phyloP scores from a whole-genome alignment of 2,797 vertebrate species.

The Molossus alvarezi region DNA sequence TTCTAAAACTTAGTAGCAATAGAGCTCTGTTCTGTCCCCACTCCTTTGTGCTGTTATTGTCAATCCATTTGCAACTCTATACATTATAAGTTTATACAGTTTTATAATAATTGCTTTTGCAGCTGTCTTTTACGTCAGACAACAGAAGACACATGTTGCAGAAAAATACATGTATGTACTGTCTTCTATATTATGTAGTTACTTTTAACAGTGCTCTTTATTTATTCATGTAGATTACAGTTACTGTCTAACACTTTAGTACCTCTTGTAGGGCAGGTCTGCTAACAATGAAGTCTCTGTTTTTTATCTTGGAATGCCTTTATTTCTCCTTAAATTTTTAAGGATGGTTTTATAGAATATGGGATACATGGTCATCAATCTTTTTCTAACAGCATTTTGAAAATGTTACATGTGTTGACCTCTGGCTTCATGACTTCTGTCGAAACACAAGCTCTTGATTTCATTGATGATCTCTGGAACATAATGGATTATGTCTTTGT shows the following conservation, averaged over 20 bases:
- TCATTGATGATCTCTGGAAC: background rate
- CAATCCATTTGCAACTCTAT: background rate
- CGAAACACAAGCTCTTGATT: background rate
- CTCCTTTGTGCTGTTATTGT: background rate
- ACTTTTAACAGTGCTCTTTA: background rate
- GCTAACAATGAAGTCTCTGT: background rate
- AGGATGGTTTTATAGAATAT: background rate
- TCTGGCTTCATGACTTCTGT: background rate
- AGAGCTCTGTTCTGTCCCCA: background rate
- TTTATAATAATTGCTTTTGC: background rate
- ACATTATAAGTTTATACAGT: background rate
- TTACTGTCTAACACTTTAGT: background rate
- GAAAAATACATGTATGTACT: background rate
- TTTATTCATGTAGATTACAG: background rate
- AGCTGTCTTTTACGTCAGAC: background rate
- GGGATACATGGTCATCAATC: background rate
- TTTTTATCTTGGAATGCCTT: background rate
- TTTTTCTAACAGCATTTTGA: background rate
- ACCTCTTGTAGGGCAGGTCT: background rate
- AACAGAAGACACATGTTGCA: background rate
- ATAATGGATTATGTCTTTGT: background rate
- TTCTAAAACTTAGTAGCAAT: background rate
- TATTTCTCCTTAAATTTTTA: background rate
- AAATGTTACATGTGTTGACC: background rate
- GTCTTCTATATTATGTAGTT: background rate